phyloP scores from a whole-genome alignment of 2,113 vertebrate species.

The Psittacara wagleri region DNA sequence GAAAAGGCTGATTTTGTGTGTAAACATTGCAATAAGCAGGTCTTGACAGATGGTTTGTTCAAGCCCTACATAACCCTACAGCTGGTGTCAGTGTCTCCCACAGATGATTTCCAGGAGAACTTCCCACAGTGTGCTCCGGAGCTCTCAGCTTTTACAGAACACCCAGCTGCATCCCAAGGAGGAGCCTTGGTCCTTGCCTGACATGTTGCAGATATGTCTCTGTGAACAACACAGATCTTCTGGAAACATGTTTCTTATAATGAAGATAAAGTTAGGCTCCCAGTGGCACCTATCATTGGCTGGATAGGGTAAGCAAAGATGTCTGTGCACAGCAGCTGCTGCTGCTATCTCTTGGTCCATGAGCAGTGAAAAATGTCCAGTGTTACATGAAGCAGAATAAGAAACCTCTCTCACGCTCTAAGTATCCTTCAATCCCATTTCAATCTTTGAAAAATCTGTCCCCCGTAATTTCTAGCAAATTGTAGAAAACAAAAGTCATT shows the following conservation, averaged over 20 bases:
- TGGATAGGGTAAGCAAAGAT: neutral
- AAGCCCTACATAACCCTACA: neutral
- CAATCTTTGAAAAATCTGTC: neutral
- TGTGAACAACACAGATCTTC: neutral
- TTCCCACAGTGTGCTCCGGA: fast-evolving
- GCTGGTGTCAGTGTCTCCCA: neutral
- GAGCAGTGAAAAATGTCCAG: neutral
- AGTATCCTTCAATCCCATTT: neutral
- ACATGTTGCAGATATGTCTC: neutral
- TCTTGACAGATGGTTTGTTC: conserved; percentile 37
- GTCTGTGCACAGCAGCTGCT: neutral
- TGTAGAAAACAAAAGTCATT: neutral
- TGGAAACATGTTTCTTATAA: neutral
- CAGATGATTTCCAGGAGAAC: conserved; percentile 19
- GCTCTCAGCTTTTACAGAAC: neutral
- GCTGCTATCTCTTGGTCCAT: neutral
- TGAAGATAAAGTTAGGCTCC: neutral
- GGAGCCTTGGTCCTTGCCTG: fast-evolving
- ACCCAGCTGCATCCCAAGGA: neutral
- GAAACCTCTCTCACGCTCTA: neutral
- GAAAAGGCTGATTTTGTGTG: conserved; percentile 19
- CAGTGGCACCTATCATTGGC: neutral
- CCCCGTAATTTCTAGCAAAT: neutral
- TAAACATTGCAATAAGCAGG: conserved; percentile 44
- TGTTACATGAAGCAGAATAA: neutral